Conservation (phyloP, 2,797 vertebrate genomes). For the Salarias fasciatus region DNA sequence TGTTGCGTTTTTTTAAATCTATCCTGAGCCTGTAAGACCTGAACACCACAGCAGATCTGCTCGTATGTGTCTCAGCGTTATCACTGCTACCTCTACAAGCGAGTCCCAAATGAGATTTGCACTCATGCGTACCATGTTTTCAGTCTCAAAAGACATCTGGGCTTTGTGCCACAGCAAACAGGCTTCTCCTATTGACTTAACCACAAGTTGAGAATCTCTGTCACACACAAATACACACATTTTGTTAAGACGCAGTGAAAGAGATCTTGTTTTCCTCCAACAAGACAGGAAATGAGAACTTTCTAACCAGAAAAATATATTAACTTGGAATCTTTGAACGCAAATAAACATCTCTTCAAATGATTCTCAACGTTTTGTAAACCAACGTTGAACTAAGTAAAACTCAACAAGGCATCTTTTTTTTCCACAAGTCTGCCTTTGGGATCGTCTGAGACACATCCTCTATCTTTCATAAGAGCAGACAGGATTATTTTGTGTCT, state of each 20-base stretch:
- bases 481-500: slow-evolving; percentile 32
- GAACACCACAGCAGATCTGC: slow-evolving; percentile 23
- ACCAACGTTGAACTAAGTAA: slow-evolving; percentile 54
- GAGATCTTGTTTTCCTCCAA: slow-evolving; percentile 67
- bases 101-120: slow-evolving; percentile 38
- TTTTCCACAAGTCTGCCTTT: slow-evolving; percentile 41
- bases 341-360: slow-evolving; percentile 73
- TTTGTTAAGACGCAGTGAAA: slow-evolving; percentile 61
- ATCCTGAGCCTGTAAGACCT: slow-evolving; percentile 27
- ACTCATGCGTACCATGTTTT: slow-evolving; percentile 31
- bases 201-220: slow-evolving; percentile 69
- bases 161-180: slow-evolving; percentile 78
- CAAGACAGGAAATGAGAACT: slow-evolving; percentile 79
- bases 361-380: slow-evolving; percentile 51
- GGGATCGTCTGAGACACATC: slow-evolving; percentile 28
- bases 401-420: slow-evolving; percentile 40
- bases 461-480: slow-evolving; percentile 26
- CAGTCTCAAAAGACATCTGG: slow-evolving; percentile 51
- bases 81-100: slow-evolving; percentile 37
- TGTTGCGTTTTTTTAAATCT: no score
- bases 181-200: slow-evolving; percentile 73
- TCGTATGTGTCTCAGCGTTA: slow-evolving; percentile 25
- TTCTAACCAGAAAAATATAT: slow-evolving; percentile 68
- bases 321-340: slow-evolving; percentile 68
- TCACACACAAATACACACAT: slow-evolving; percentile 59